Evolutionary conservation across 2,113 vertebrate genomes (phyloP).

Genomic region (Trematomus loennbergii): DNA sequence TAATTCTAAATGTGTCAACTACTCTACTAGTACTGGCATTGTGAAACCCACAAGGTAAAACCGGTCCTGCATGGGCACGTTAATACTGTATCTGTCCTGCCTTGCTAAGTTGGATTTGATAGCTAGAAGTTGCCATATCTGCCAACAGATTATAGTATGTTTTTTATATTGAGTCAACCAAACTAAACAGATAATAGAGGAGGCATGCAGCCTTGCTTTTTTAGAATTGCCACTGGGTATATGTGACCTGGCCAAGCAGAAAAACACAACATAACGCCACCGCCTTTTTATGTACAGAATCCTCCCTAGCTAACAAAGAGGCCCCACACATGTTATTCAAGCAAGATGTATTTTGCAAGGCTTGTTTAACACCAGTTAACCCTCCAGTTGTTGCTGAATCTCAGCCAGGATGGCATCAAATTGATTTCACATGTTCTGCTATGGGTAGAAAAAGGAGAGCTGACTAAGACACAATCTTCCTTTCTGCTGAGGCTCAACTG

Average conservation of each 20-base stretch:
- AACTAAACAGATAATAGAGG: background rate
- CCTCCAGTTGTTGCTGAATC: background rate
- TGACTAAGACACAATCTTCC: background rate
- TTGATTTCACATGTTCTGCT: background rate
- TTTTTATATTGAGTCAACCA: background rate
- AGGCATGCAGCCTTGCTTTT: constrained; percentile 13
- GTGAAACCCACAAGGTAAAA: no score
- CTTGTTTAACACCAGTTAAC: background rate
- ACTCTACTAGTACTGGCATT: no score
- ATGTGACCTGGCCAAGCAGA: constrained; percentile 7
- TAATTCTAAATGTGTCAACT: no score
- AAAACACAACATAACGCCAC: background rate
- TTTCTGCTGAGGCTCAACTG: background rate
- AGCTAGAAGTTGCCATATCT: background rate
- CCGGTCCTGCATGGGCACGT: no score
- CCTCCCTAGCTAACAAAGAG: background rate
- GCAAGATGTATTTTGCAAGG: background rate
- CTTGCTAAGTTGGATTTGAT: background rate
- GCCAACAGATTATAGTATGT: background rate
- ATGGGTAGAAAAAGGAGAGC: background rate
- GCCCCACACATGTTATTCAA: background rate
- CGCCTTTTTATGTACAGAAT: constrained; percentile 1
- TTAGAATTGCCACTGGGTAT: constrained; percentile 9
- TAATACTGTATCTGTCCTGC: background rate
- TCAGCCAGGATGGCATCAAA: background rate